Percentiles rank a stretch among this genome's conserved stretches.
Evolutionary conservation across 2,797 vertebrate genomes (phyloP).

Genomic region (Danio tinwini): DNA sequence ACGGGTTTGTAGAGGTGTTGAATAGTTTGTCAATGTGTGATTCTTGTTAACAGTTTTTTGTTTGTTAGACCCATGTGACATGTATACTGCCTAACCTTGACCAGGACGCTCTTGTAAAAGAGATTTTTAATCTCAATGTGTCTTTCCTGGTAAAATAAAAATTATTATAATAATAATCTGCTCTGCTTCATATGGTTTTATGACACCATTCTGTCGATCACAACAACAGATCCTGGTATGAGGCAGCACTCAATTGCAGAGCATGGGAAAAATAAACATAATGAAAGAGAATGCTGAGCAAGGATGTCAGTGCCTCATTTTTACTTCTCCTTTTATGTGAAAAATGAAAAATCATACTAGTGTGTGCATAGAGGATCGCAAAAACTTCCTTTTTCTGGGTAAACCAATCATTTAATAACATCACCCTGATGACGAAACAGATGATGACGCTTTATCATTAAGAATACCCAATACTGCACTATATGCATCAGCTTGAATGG

Average conservation of each 20-base stretch:
- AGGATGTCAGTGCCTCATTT: neutral
- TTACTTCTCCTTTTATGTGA: neutral
- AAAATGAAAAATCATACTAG: neutral
- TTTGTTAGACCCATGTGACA: too few relatives aligned
- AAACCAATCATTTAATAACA: conserved; percentile 1
- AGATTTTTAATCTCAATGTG: too few relatives aligned
- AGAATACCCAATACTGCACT: conserved; percentile 16
- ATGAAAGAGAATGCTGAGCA: conserved; percentile 4
- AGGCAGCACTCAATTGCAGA: neutral
- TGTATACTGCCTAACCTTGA: too few relatives aligned
- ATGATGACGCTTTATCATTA: neutral
- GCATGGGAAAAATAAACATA: neutral
- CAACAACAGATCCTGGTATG: neutral
- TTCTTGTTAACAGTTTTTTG: too few relatives aligned
- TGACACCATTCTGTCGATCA: conserved; percentile 18
- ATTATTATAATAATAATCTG: neutral
- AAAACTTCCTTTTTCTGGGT: neutral
- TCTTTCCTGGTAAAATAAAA: too few relatives aligned
- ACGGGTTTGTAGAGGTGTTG: too few relatives aligned
- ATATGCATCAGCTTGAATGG: neutral
- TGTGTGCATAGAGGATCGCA: neutral
- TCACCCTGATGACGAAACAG: conserved; percentile 13
- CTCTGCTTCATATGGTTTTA: neutral
- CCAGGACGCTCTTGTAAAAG: too few relatives aligned
- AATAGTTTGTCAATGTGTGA: too few relatives aligned